phyloP scores from a whole-genome alignment of 2,113 vertebrate species.

The Chauna torquata region DNA sequence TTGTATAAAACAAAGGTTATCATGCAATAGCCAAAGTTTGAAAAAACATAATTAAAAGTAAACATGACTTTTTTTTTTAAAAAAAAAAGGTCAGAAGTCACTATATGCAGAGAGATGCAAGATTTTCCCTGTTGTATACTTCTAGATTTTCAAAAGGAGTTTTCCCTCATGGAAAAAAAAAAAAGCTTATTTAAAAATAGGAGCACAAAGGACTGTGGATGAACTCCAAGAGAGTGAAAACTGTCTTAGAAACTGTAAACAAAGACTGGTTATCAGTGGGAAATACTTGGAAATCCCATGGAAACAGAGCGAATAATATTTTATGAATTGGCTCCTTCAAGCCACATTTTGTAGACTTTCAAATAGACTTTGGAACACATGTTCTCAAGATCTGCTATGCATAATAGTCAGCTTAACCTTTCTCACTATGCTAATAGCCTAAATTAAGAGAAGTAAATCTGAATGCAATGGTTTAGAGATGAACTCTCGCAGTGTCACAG shows the following conservation, averaged over 20 bases:
- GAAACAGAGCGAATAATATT: constrained; percentile 62
- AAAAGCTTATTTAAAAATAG: constrained; percentile 30
- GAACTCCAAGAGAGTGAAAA: constrained; percentile 39
- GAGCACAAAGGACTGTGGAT: constrained; percentile 30
- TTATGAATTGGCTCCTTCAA: constrained; percentile 42
- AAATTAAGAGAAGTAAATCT: constrained; percentile 31
- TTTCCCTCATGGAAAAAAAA: neutral
- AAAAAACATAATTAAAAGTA: neutral
- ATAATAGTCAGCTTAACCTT: constrained; percentile 29
- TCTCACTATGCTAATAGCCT: constrained; percentile 12
- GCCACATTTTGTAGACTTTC: constrained; percentile 17
- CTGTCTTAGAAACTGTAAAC: constrained; percentile 54
- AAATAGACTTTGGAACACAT: neutral
- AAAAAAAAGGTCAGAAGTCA: neutral
- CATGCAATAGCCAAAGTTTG: neutral
- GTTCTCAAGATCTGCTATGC: constrained; percentile 11
- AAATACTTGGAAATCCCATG: constrained; percentile 48
- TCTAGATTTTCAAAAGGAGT: neutral
- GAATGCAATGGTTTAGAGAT: neutral
- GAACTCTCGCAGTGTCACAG: neutral
- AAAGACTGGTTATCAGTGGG: constrained; percentile 54
- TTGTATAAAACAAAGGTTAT: neutral
- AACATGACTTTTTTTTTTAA: neutral
- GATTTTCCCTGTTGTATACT: neutral
- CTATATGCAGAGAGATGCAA: neutral